Base-by-base conservation (phyloP, 2,113 vertebrate genomes). In the Nymphicus hollandicus region DNA sequence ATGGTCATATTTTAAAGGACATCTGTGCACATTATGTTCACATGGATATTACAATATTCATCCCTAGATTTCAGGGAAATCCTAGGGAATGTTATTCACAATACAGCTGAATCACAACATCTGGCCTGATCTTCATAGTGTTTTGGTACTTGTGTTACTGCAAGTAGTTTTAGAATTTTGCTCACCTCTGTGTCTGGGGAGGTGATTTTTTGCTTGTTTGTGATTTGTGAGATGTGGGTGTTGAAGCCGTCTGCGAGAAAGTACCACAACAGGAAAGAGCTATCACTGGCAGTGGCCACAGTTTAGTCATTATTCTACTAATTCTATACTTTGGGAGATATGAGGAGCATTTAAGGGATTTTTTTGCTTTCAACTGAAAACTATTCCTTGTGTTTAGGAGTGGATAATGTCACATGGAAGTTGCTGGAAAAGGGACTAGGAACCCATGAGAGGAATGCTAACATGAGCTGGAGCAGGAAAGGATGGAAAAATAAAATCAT, bases 301-400 rank as follows among this genome's bases (percentile, higher is more conserved):
- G 44, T 47, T 74, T 41, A 35, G 52, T 6, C 50, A n/a, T n/a
- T 35, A 0, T 24, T 64, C 23, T 13, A 23, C 25, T 55, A 9
- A 39, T 50, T 53, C 47, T 37, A 0, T 47, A 3, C 4, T 1
- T 0, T 19, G 20, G 31, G 58, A 69, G 9, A 10, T 17, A 10
- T 1, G 19, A 15, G 49, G 49, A 53, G 14, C 5, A 8, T 63
- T 63, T 46, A 56, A 46, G 25, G 55, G 28, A 17, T 58, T 78
- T 52, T 52, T 17, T 71, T 71, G 12, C 49, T 79, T 8, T 29
- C 29, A 7, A 7, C 2, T 81, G 39, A 31, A 74, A 68, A 10
- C 10, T 60, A 7, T 41, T 76, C 35, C 39, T 60, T 15, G 33
- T 87, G 53, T 47, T 47, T 52, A 12, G 41, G 46, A 53, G 17